Evolutionary conservation across 2,113 vertebrate genomes (phyloP), one percentile per base, ranked within the genome.

Genomic region (Paramisgurnus dabryanus): DNA sequence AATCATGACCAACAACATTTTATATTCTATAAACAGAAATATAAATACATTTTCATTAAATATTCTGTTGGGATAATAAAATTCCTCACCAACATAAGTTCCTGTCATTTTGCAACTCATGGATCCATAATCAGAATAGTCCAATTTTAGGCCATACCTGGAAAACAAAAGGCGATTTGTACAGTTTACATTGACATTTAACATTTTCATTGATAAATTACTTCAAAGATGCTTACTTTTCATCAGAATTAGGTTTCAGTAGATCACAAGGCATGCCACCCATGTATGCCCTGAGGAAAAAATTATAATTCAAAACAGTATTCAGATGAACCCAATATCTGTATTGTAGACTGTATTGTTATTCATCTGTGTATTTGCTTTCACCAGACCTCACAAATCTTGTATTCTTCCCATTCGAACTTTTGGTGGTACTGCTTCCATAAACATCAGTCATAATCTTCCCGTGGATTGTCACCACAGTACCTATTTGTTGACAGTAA

Each of bases 201-300:
- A 11, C 40, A 43, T 27, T 53, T 27, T 66, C 3, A 27, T 27
- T 60, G 12, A 22, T 6, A 34, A 27, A 5, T 4, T 50, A 57
- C 5, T 65, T 15, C 27, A 65, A 8, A 11, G 63, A 4, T 13
- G 92, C 94, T 94, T 87, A 96, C 95, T 92, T 87, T 13, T 90
- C 87, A 85, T 96, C 95, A 74, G 95, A 95, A 1, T 95, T 81
- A 2, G 93, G 90, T 76, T 87, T 87, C 0, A 95, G 93, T 74
- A 96, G 88, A 0, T 93, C 89, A 85, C 95, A 96, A 0, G 94
- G 92, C 94, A 95, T 95, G 77, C 94, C 95, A 79, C 94, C 93
- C 86, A 90, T 82, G 84, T 93, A 96, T 63, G 92, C 88, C 85
- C 95, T 96, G 87, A 40, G 12, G 0, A 22, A 63, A 74, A 1